Evolutionary conservation across 2,797 vertebrate genomes (phyloP).

Genomic region (Sebastiscus albofasciatus): DNA sequence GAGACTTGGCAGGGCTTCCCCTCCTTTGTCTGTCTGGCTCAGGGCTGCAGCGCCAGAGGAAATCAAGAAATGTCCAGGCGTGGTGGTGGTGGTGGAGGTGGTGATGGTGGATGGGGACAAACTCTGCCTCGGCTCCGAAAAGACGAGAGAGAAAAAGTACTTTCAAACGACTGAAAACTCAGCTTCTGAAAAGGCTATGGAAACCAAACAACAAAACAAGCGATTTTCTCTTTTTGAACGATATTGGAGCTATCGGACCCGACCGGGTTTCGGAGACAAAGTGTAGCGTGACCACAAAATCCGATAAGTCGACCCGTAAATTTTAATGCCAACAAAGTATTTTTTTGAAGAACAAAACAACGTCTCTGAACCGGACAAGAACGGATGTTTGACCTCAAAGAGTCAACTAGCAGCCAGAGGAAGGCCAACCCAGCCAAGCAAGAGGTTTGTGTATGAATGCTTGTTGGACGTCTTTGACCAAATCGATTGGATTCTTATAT

Average conservation of each 20-base stretch:
- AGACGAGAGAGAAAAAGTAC: constrained; percentile 34
- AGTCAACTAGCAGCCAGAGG: constrained; percentile 13
- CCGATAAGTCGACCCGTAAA: background rate
- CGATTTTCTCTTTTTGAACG: constrained; percentile 11
- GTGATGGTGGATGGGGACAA: constrained; percentile 52
- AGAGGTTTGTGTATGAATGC: constrained; percentile 46
- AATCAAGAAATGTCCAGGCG: constrained; percentile 70
- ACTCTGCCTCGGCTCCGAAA: constrained; percentile 42
- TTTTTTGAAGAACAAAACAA: background rate
- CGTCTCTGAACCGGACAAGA: constrained; percentile 14
- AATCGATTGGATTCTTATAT: background rate
- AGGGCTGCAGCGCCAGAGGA: constrained; percentile 71
- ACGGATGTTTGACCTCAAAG: constrained; percentile 6
- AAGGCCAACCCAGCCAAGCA: constrained; percentile 41
- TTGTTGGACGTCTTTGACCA: background rate
- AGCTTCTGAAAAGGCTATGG: constrained; percentile 12
- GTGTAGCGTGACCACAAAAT: background rate
- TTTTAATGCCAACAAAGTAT: background rate
- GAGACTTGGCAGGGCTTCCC: constrained; percentile 71
- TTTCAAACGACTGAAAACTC: constrained; percentile 35
- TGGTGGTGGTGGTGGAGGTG: constrained; percentile 31
- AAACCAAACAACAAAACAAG: constrained; percentile 24
- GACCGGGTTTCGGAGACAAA: constrained; percentile 5
- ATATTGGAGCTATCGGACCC: constrained; percentile 19
- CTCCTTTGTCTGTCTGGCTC: constrained; percentile 74